Percentiles rank a stretch among this genome's conserved stretches.
Evolutionary conservation across 2,113 vertebrate genomes (phyloP).

Genomic region (Corythoichthys intestinalis): DNA sequence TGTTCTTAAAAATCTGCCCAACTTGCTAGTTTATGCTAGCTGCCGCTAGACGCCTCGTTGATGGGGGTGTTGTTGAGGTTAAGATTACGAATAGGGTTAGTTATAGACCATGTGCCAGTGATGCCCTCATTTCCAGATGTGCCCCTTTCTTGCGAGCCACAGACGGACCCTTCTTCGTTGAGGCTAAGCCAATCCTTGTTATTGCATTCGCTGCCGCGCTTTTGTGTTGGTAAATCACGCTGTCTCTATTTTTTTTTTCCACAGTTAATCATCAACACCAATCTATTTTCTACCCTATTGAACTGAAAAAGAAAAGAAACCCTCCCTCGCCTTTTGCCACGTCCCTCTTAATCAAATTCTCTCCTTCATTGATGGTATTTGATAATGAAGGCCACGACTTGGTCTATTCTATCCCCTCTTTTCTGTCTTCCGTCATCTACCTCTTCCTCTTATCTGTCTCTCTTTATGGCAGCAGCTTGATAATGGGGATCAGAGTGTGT

Average conservation of each 20-base stretch:
- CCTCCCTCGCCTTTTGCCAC: background rate
- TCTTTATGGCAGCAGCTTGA: slow-evolving; percentile 52
- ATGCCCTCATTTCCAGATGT: no score
- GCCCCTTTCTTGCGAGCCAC: no score
- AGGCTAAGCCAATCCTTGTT: slow-evolving; percentile 30
- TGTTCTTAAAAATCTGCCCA: no score
- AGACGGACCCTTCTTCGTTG: slow-evolving; percentile 24
- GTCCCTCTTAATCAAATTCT: slow-evolving; percentile 6
- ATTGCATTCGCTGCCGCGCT: slow-evolving; percentile 34
- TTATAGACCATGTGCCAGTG: no score
- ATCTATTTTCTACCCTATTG: slow-evolving; percentile 29
- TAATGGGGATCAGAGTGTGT: slow-evolving; percentile 63
- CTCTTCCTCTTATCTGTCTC: slow-evolving; percentile 46
- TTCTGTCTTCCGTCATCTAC: slow-evolving; percentile 31
- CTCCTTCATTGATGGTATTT: slow-evolving; percentile 37
- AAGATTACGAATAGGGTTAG: no score
- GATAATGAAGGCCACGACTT: slow-evolving; percentile 51
- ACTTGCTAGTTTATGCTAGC: no score
- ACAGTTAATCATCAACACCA: slow-evolving; percentile 40
- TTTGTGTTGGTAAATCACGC: slow-evolving; percentile 50
- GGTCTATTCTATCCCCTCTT: slow-evolving; percentile 48
- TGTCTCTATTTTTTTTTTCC: slow-evolving; percentile 23
- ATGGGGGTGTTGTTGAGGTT: no score
- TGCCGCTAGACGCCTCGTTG: no score
- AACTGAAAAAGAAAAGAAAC: slow-evolving; percentile 13